Evolutionary conservation across 2,888 invertebrate genomes (phyloP).

Genomic region (Lampropteryx suffumata): DNA sequence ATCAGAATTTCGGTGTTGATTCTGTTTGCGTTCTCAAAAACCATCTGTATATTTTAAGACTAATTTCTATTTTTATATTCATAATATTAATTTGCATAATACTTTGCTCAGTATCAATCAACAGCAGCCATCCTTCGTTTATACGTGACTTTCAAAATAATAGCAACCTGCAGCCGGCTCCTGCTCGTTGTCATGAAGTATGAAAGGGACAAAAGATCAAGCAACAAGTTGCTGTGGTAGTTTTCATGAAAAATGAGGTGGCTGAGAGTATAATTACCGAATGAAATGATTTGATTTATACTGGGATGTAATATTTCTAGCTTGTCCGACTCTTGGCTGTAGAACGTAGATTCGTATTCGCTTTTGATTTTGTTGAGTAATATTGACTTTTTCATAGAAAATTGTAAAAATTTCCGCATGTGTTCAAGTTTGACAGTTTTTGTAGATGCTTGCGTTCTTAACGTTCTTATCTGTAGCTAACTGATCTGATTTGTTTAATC

Average conservation of each 20-base stretch:
- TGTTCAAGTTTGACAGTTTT: too few species aligned
- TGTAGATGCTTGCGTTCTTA: conserved; percentile 12
- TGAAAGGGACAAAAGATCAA: background rate
- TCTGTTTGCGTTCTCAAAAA: background rate
- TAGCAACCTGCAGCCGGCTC: background rate
- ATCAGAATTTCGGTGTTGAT: background rate
- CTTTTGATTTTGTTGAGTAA: background rate
- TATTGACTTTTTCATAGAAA: background rate
- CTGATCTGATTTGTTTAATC: conserved; percentile 50
- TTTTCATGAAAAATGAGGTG: background rate
- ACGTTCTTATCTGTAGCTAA: too few species aligned
- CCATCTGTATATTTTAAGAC: conserved; percentile 20
- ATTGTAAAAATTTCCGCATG: conserved; percentile 3
- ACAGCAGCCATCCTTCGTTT: background rate
- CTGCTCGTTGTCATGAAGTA: background rate
- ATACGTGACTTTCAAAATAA: background rate
- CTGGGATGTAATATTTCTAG: too few species aligned
- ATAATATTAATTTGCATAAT: conserved; percentile 31
- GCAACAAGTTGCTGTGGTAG: background rate
- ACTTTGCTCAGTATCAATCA: conserved; percentile 4
- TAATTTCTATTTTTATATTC: conserved; percentile 31
- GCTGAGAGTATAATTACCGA: background rate
- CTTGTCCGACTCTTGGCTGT: too few species aligned
- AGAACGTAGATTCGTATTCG: conserved; percentile 2
- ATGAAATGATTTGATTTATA: conserved; percentile 16